Base-by-base conservation (phyloP, 2,888 invertebrate species). In the Iselma pallidipennis region DNA sequence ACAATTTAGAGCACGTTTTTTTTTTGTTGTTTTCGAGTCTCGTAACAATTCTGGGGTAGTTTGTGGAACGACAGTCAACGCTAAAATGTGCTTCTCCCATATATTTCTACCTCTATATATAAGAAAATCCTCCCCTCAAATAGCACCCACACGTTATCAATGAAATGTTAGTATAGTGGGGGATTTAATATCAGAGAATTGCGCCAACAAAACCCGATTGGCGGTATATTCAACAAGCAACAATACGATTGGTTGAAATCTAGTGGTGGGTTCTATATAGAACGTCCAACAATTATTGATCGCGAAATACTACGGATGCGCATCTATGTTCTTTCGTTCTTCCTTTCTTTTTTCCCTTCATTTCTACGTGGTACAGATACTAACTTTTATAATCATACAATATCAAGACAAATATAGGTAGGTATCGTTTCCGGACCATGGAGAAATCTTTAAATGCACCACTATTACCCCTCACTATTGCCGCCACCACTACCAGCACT, bases 71-170 rank as follows among this genome's bases (percentile, higher is more conserved):
- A 42, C 19, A 42, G 21, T 21, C 10, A 16, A 2, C 5, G 60
- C 61, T 62, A 63, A 77, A 80, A 80, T 80, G 77, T 74, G 76
- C 71, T 70, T 71, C 73, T 75, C 73, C 72, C 73, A 42, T 21
- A 67, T 49, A 45, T 19, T 49, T 25, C 57, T 56, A 74, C 77
- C 73, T 69, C 71, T 79, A 80, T 80, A 71, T 81, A 81, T 81
- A 81, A 76, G 73, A 69, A 67, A 63, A 55, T 53, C 66, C 71
- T 78, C 79, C 76, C 82, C 80, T 80, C 82, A 59, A 59, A 61
- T 63, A 62, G 71, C 86, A 85, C 88, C 88, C 85, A 88, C 88
- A 86, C 87, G 85, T 84, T 86, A 86, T 88, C 85, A 88, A 88
- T 88, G 88, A 88, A 88, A 83, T 80, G 71, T 66, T 59, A 37